Base-by-base conservation (phyloP, 2,113 vertebrate genomes). In the Hiodon alosoides region DNA sequence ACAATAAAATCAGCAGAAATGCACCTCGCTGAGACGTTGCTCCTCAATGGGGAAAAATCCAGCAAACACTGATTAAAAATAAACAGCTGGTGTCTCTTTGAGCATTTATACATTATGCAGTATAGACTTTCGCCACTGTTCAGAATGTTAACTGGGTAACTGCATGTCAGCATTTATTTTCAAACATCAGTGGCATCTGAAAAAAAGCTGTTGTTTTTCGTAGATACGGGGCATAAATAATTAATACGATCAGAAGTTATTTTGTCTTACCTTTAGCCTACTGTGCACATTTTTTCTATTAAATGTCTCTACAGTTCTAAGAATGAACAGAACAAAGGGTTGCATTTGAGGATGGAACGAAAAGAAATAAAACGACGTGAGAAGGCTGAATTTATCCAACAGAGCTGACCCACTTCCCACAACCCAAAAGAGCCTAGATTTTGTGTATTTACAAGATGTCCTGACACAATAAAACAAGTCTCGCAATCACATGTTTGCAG, bases 401-500 rank as follows among this genome's bases (percentile, higher is more conserved):
- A 78, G n/a, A 69, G 58, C 66, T 31, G n/a, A 67, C 7, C 16
- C 73, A 59, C 64, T 74, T 66, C 73, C 73, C 73, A 75, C 61
- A 54, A 71, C 69, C 67, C 73, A 58, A 14, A 47, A 71, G 54
- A 51, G 16, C 8, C 13, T 51, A 47, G 3, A 53, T 48, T 80
- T 62, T 73, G 75, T 52, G 79, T 75, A 83, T 83, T 83, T 85
- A 81, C 52, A 65, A 51, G 79, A 82, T 16, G 72, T 62, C 61
- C 58, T 66, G 75, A 77, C 76, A 74, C 59, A 74, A 55, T 58
- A 80, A 82, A 81, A 81, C 79, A 81, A 85, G 82, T 79, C 58
- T 4, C 67, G 76, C 59, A 71, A 72, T 77, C 79, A 70, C 65
- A 78, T 74, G 73, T 76, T 13, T 31, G 7, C 8, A 31, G 16